Evolutionary conservation across 2,888 invertebrate genomes (phyloP), one percentile per base, ranked within the genome.

Genomic region (Sipha maydis): DNA sequence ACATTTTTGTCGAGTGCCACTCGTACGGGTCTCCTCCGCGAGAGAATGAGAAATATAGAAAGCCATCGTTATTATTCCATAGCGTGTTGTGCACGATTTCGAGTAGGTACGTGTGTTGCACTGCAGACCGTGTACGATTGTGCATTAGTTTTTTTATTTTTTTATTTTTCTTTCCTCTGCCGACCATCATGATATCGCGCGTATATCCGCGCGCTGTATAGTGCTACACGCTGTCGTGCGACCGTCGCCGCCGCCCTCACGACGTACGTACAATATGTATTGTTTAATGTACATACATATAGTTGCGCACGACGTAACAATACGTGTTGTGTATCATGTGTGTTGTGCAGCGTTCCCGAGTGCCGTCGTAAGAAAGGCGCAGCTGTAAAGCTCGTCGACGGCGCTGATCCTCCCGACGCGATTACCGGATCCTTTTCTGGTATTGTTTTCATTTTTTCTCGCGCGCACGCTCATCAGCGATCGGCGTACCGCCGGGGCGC

Each of bases 1-100:
- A 71, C 69, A 31, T 86, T 78, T 73, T 75, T 73, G 56, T 86
- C 71, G 86, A 86, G 86, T 86, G 80, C 80, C 86, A 86, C 86
- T 86, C 28, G 61, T 86, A 73, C 73, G 86, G 86, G 86, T 80
- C 19, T 25, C 61, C 76, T 56, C 11, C 84, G 34, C 48, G 41
- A 14, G 48, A 48, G 48, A 48, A 48, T 41, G 11, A 3, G 14
- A 48, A 48, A 48, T 14, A 48, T 14, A 48, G 48, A 48, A 11
- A 48, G 48, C 19, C 41, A 76, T 73, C 31, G 28, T 75, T 41
- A 76, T 76, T 71, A 71, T n/a, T 28, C 28, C 78, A 28, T 78
- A n/a, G 77, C 38, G 78, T 31, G 56, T 41, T 41, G 21, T 41
- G 48, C 17, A 19, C 38, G 76, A 21, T 4, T 77, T 21, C 25